Base-by-base conservation (phyloP, 1,140 invertebrate species). In the Pantala flavescens region DNA sequence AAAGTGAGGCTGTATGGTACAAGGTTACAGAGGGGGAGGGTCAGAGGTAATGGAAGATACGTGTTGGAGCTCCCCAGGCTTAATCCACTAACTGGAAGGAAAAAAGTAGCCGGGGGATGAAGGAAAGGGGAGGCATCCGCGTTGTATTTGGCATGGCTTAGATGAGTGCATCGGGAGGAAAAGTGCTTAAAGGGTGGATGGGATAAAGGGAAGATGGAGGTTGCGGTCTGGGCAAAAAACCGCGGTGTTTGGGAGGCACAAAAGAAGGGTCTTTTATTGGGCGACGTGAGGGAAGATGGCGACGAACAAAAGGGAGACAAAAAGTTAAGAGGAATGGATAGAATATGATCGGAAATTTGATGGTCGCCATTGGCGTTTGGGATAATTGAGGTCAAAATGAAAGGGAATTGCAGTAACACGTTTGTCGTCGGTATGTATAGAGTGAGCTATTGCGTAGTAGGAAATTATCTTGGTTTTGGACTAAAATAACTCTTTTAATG, bases 41-140 rank as follows among this genome's bases (percentile, higher is more conserved):
- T 63, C 49, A 63, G 49, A 63, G 49, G 49, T 63, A 63, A 63
- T 63, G 49, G 49, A 63, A 63, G 49, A 63, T 16, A 63, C 49
- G 49, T 63, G 49, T 63, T 12, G 49, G 49, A 21, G 49, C 12
- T 63, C n/a, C 49, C 49, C 49, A 63, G 49, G 49, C 49, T 21
- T 63, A 63, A 63, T 63, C 49, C 49, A 63, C 49, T 63, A 63
- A 63, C 49, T 63, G 49, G n/a, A 21, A 21, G 49, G 49, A 63
- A 63, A 63, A 63, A 63, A 63, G 3, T 3, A 63, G 49, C 3
- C 16, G 12, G 49, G n/a, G 49, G 49, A 21, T 63, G 49, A 63
- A 21, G 49, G 12, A 63, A 14, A 63, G 49, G 49, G n/a, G 49
- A 63, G 49, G 49, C 14, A 63, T 63, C 49, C 49, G 12, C 14